Conservation (phyloP, 2,113 vertebrate genomes). For the Lophotis ruficrista region DNA sequence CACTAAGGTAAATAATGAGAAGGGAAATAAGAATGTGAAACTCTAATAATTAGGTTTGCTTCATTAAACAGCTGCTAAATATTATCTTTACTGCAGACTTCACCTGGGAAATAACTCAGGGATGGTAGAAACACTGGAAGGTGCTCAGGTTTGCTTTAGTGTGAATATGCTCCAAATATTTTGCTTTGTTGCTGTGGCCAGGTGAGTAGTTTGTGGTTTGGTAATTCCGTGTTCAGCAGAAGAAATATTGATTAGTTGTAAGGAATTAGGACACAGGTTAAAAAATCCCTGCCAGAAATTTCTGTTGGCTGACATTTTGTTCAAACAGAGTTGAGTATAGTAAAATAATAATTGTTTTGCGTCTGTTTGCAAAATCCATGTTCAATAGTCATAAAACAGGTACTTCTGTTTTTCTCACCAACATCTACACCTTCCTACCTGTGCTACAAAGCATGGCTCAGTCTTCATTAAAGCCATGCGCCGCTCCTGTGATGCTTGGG, state of each 20-base stretch:
- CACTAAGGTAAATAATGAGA: slow-evolving; percentile 17
- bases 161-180: neutral
- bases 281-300: neutral
- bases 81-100: neutral
- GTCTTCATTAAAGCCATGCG: neutral
- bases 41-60: slow-evolving; percentile 31
- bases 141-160: neutral
- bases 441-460: neutral
- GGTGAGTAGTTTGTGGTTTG: neutral
- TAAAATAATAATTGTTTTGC: neutral
- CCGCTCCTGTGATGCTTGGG: neutral
- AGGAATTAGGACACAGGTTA: neutral
- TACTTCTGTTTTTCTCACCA: neutral
- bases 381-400: neutral
- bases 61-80: slow-evolving; percentile 16
- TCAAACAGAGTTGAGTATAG: neutral
- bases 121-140: neutral
- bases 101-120: neutral
- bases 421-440: neutral
- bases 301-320: neutral
- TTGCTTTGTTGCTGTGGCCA: neutral
- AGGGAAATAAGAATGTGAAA: slow-evolving; percentile 19
- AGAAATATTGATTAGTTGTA: neutral
- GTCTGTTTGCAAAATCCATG: neutral
- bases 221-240: neutral